phyloP scores from a whole-genome alignment of 2,888 invertebrate species.

The Leptothorax acervorum region DNA sequence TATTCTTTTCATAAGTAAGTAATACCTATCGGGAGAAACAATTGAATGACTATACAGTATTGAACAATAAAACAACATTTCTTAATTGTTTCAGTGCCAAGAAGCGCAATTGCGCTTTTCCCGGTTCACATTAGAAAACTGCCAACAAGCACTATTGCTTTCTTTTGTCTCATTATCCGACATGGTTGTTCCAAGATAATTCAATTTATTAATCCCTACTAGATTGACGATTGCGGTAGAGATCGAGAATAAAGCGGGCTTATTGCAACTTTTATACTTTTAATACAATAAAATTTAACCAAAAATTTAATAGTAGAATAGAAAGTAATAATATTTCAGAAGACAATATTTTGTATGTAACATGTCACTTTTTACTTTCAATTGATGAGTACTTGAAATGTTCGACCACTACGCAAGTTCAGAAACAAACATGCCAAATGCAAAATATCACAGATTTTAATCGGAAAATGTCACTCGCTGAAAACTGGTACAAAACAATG shows the following conservation, averaged over 20 bases:
- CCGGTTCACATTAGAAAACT: neutral
- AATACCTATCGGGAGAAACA: neutral
- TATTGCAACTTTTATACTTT: neutral
- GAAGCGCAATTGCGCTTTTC: neutral
- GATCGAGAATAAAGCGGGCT: neutral
- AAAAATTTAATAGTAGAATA: neutral
- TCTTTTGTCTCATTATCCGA: neutral
- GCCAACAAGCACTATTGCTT: neutral
- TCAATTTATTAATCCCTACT: slow-evolving; percentile 3
- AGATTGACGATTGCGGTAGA: neutral
- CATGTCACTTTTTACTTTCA: neutral
- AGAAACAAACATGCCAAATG: neutral
- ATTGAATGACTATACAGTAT: neutral
- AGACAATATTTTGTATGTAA: neutral
- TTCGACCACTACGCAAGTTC: neutral
- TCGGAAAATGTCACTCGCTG: slow-evolving; percentile 7
- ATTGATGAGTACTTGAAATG: neutral
- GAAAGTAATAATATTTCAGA: neutral
- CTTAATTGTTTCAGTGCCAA: neutral
- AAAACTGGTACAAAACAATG: neutral
- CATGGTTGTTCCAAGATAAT: neutral
- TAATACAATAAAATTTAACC: neutral
- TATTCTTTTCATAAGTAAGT: neutral
- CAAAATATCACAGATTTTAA: slow-evolving; percentile 22
- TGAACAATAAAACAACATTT: neutral